Percentiles rank a stretch among this genome's conserved stretches.
Conservation (phyloP, 2,888 invertebrate genomes). For the Aethes cnicana region DNA sequence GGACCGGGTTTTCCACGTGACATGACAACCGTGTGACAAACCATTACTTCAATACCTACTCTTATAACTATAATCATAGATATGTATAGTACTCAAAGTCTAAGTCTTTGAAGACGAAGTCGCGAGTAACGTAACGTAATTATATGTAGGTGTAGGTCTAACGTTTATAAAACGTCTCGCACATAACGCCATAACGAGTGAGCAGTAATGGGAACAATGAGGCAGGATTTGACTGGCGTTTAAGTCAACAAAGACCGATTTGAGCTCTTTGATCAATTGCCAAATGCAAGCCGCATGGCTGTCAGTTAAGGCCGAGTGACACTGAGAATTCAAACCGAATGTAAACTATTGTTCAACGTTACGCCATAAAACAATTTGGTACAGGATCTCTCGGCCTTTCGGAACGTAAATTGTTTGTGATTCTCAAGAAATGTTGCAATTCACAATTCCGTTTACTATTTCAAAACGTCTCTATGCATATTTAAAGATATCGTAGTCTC, state of each 20-base stretch:
- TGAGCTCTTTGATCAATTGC: slow-evolving; percentile 64
- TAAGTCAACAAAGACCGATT: slow-evolving; percentile 54
- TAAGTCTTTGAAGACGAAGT: no score
- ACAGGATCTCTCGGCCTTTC: neutral
- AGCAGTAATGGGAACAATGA: slow-evolving; percentile 42
- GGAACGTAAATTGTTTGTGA: neutral
- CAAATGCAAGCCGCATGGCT: slow-evolving; percentile 47
- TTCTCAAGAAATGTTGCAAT: neutral
- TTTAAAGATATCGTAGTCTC: no score
- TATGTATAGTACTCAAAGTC: no score
- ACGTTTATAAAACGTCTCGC: neutral
- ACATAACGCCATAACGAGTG: slow-evolving; percentile 32
- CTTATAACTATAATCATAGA: no score
- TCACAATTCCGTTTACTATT: neutral
- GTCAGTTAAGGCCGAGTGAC: slow-evolving; percentile 36
- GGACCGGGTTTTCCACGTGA: no score
- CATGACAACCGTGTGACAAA: no score
- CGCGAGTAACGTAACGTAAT: no score
- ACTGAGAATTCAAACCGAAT: neutral
- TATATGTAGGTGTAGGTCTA: no score
- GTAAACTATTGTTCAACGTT: slow-evolving; percentile 11
- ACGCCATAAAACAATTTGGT: neutral
- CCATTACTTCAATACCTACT: no score
- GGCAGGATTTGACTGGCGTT: slow-evolving; percentile 45
- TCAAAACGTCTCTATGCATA: neutral